These are phyloP conservation scores for Perizoma flavofasciatum DNA, from an alignment of 2,888 invertebrate genomes.

Conservation along the genomic window DNA sequence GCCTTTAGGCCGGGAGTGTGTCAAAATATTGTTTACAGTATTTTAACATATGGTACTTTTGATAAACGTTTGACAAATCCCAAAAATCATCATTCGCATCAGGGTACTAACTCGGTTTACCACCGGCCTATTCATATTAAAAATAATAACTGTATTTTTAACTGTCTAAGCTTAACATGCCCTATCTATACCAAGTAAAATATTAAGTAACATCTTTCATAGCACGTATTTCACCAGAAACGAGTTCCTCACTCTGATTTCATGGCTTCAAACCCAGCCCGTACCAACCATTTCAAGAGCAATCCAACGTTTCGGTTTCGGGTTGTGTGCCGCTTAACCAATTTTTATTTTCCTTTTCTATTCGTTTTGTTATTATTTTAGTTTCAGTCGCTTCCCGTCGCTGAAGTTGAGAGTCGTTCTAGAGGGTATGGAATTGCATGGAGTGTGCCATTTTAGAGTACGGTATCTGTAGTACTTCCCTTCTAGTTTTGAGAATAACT, in stretches of 20 bases:
- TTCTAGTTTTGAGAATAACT: conserved; percentile 4
- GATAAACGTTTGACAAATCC: too few species aligned
- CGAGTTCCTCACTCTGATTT: conserved; percentile 33
- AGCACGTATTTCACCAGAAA: too few species aligned
- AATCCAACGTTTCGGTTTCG: conserved; percentile 76
- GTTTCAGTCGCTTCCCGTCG: conserved; percentile 58
- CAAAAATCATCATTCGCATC: too few species aligned
- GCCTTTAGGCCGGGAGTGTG: too few species aligned
- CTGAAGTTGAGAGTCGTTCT: conserved; percentile 46
- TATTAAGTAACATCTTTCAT: too few species aligned
- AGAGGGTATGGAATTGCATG: conserved; percentile 24
- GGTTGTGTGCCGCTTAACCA: conserved; percentile 74
- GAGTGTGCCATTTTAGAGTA: conserved; percentile 28
- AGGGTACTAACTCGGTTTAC: too few species aligned
- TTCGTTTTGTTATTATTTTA: conserved; percentile 66
- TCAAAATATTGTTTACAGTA: too few species aligned
- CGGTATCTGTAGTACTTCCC: conserved; percentile 24
- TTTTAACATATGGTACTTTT: too few species aligned
- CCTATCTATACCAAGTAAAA: too few species aligned
- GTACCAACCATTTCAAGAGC: conserved; percentile 73
- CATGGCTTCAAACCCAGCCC: conserved; percentile 52
- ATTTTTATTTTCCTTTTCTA: conserved; percentile 59
- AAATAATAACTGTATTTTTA: too few species aligned
- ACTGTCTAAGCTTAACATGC: too few species aligned
- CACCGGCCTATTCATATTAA: too few species aligned